A percentile compares a stretch with the other conserved stretches of the same genome.
Conservation (phyloP, 2,113 vertebrate species). For the Dicaeum eximium region DNA sequence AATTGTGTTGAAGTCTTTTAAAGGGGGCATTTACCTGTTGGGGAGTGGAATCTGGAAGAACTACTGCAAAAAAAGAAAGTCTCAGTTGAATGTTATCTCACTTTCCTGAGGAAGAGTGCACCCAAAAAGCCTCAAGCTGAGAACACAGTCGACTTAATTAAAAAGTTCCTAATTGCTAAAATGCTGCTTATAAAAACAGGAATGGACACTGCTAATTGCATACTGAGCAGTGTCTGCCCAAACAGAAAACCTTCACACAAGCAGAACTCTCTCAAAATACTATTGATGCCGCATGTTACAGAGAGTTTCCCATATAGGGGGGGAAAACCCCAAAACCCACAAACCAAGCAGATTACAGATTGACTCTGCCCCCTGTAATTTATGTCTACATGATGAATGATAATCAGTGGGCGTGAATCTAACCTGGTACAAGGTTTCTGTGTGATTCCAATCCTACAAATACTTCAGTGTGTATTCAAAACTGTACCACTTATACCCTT, state of each 20-base stretch:
- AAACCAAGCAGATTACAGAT: not conserved
- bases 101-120: not conserved
- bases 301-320: not conserved
- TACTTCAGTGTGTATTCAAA: not conserved
- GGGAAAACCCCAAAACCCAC: not conserved
- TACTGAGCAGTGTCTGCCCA: not conserved
- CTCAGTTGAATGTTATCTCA: not conserved
- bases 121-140: constrained; percentile 31
- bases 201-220: constrained; percentile 38
- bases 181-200: not conserved
- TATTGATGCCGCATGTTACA: not conserved
- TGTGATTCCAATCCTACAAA: not conserved
- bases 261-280: not conserved
- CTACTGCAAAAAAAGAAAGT: not conserved
- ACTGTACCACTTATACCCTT: not conserved
- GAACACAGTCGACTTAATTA: constrained; percentile 40
- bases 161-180: constrained; percentile 36
- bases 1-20: not conserved
- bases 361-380: not conserved
- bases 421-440: not conserved
- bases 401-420: not conserved
- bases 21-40: constrained; percentile 1
- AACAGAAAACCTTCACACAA: not conserved
- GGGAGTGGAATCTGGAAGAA: not conserved
- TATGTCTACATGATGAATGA: not conserved